Base-by-base conservation (phyloP, 2,888 invertebrate genomes). In the Plemyria rubiginata region DNA sequence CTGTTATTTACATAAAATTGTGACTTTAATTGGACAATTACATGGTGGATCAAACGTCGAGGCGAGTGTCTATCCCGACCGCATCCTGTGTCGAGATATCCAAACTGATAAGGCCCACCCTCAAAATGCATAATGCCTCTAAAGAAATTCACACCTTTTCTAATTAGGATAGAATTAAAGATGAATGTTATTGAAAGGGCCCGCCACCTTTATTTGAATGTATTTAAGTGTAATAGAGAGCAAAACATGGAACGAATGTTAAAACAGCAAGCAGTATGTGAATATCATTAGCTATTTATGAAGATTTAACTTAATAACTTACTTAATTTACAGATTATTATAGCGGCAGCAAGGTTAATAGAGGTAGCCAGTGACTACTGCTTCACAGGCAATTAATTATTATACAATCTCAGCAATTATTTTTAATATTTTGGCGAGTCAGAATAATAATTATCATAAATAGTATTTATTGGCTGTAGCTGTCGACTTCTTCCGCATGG, bases 1-100 rank as follows among this genome's bases (percentile, higher is more conserved):
- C 43, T 72, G 70, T 76, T 77, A 74, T 91, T 90, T 88, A 85
- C 88, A 90, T 90, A 86, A 86, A 89, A 88, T 86, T 86, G 78
- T 81, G 81, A 77, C 79, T 86, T 86, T 90, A 92, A 92, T 91
- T 91, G 88, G 90, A 86, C 90, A 88, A 91, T 92, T 90, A 91
- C 87, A 87, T 80, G 86, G 82, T 84, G 83, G 79, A 82, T 84
- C 85, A 77, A 68, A 70, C 76, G 73, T 77, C 70, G 73, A 73
- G 75, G 45, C 79, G 74, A 80, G 80, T 80, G 84, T 84, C 85
- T 87, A 86, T 85, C 80, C 76, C 81, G 77, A 78, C 84, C 85
- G 78, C 87, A 84, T 88, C 87, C 86, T 86, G 86, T 80, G 73
- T 83, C 73, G 73, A 87, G 88, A 90, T 90, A 87, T 84, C 73